Evolutionary conservation across 2,113 vertebrate species (phyloP), one percentile per base, ranked within the genome.

Genomic region (Gymnogyps californianus): DNA sequence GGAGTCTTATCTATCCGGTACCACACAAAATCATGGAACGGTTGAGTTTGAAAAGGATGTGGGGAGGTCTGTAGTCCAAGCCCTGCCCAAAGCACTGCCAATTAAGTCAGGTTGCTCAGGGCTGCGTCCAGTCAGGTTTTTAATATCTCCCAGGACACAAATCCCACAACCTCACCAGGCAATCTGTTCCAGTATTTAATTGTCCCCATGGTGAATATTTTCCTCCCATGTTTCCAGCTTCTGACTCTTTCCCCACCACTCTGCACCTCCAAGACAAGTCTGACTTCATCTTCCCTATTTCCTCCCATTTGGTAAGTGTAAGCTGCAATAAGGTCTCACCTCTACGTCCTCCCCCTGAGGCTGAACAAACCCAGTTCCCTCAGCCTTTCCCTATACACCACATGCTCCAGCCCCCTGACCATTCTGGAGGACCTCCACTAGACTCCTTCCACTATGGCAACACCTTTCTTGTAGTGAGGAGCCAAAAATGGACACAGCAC

Each of bases 321-420:
- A 62, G 2, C 12, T 42, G 28, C 8, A 65, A 7, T 47, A 75
- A 38, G 2, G 11, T 49, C 22, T 70, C 42, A 57, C 11, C 7
- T 49, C 13, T 52, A 1, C 1, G 19, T 79, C 14, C 28, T 64
- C 13, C 34, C 10, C 4, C 24, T 54, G 52, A 54, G n/a, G 18
- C 21, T 46, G 38, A 62, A 38, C 9, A 90, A 77, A 49, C 3
- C 1, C 15, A 46, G 16, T 7, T 49, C 6, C 18, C 21, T 29
- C 70, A 59, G 8, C 10, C 16, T 79, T 91, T 75, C 19, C 10
- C 4, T 26, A 5, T 13, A 16, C 2, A 34, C 2, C 36, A 24
- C 0, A 1, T 34, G 4, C 15, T 89, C 17, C 40, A 65, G 26
- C 3, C 31, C 21, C 9, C 18, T 51, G 26, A 3, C 6, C 12